These are phyloP conservation scores for Drosophila ogumai DNA, from an alignment of 1,140 invertebrate genomes.

Conservation along the genomic window DNA sequence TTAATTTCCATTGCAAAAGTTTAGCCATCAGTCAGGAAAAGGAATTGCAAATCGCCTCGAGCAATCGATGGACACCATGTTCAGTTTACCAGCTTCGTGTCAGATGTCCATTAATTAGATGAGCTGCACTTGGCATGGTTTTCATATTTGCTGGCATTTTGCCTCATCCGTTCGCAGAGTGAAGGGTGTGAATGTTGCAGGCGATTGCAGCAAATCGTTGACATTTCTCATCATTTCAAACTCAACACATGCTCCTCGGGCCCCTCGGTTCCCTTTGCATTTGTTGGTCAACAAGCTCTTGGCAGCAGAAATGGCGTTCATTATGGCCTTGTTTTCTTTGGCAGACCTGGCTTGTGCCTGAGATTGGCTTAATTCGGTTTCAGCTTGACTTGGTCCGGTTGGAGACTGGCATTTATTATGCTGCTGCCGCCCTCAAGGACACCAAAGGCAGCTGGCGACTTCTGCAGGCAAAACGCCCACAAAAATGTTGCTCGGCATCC, in stretches of 20 bases:
- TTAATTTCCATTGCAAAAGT: conserved; percentile 5
- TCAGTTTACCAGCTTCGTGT: not conserved
- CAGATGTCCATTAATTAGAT: conserved; percentile 24
- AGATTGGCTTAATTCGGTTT: conserved; percentile 45
- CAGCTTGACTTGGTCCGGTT: conserved; percentile 40
- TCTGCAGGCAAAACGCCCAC: conserved; percentile 58
- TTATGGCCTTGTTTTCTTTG: conserved; percentile 58
- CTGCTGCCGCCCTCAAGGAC: conserved; percentile 46
- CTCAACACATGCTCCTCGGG: not conserved
- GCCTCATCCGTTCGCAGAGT: not conserved
- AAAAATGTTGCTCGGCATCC: conserved; percentile 39
- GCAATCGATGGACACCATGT: conserved; percentile 6
- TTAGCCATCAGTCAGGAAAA: conserved; percentile 7
- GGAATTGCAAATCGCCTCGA: conserved; percentile 9
- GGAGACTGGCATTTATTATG: conserved; percentile 57
- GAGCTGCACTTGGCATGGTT: conserved; percentile 1
- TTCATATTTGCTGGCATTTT: conserved; percentile 19
- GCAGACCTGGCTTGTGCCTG: conserved; percentile 17
- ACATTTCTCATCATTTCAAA: conserved; percentile 23
- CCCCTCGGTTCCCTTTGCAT: conserved; percentile 27
- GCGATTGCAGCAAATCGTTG: conserved; percentile 16
- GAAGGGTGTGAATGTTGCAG: not conserved
- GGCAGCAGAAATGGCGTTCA: conserved; percentile 55
- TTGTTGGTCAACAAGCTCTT: conserved; percentile 63
- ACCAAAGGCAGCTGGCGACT: conserved; percentile 17